phyloP scores from a whole-genome alignment of 2,888 invertebrate species.

The Aleiodes testaceus region DNA sequence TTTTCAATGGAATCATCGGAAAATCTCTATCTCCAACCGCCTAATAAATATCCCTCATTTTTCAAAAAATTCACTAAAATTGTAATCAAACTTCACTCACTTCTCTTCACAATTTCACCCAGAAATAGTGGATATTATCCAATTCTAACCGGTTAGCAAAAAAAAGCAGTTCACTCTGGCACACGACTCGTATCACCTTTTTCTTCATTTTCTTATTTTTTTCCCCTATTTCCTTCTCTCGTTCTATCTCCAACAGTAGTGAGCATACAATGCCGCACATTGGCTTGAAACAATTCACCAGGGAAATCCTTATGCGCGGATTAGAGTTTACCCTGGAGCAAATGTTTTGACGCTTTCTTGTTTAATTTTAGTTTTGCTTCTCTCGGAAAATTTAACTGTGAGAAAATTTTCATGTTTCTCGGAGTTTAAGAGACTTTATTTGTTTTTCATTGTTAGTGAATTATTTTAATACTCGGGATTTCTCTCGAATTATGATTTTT shows the following conservation, averaged over 20 bases:
- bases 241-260: conserved; percentile 48
- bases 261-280: conserved; percentile 25
- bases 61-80: too few relatives aligned
- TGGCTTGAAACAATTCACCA: conserved; percentile 42
- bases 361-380: conserved; percentile 5
- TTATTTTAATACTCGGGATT: neutral
- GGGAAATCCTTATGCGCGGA: conserved; percentile 48
- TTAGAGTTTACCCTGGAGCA: conserved; percentile 40
- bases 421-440: neutral
- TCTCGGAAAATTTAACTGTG: too few relatives aligned
- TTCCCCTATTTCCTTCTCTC: neutral
- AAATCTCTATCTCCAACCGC: too few relatives aligned
- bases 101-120: conserved; percentile 9
- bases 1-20: too few relatives aligned
- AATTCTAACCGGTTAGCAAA: conserved; percentile 42
- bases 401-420: too few relatives aligned
- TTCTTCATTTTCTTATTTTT: neutral
- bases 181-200: conserved; percentile 42
- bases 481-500: neutral
- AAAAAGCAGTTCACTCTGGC: conserved; percentile 42
- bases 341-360: conserved; percentile 37
- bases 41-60: too few relatives aligned
- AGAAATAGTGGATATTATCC: conserved; percentile 46
- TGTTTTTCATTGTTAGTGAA: neutral
- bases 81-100: too few relatives aligned